phyloP scores from a whole-genome alignment of 2,797 vertebrate genomes.

The Sebastes kiyomatsui region DNA sequence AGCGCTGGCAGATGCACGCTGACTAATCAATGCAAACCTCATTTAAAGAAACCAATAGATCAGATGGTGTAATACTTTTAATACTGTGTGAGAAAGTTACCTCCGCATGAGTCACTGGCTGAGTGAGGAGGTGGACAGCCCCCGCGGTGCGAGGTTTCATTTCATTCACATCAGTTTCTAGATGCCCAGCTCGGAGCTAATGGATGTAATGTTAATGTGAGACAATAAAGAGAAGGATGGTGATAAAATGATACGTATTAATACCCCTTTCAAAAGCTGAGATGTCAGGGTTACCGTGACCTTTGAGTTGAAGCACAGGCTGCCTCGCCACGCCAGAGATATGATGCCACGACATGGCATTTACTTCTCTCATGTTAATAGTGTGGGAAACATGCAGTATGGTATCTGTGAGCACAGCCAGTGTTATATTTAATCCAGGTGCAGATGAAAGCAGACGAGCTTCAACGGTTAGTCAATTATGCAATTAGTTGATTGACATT shows the following conservation, averaged over 20 bases:
- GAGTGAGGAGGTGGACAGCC: constrained; percentile 52
- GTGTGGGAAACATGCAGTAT: background rate
- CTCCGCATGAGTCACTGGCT: constrained; percentile 45
- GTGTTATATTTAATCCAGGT: background rate
- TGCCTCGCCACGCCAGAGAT: background rate
- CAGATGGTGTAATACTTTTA: constrained; percentile 18
- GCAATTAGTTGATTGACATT: background rate
- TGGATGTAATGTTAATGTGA: constrained; percentile 19
- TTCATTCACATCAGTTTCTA: constrained; percentile 28
- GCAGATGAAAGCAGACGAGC: background rate
- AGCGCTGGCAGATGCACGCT: background rate
- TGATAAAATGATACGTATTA: constrained; percentile 10
- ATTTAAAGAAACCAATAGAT: constrained; percentile 27
- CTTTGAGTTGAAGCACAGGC: constrained; percentile 24
- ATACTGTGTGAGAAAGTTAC: constrained; percentile 28
- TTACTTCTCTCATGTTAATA: background rate
- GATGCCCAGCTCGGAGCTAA: constrained; percentile 24
- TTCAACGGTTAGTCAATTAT: background rate
- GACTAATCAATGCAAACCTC: constrained; percentile 23
- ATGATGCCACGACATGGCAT: background rate
- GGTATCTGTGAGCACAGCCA: background rate
- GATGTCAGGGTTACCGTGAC: constrained; percentile 6
- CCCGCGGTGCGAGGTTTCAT: constrained; percentile 15
- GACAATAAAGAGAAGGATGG: background rate
- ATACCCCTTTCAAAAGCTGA: background rate